Conservation (phyloP, 2,113 vertebrate genomes). For the Chauna torquata region DNA sequence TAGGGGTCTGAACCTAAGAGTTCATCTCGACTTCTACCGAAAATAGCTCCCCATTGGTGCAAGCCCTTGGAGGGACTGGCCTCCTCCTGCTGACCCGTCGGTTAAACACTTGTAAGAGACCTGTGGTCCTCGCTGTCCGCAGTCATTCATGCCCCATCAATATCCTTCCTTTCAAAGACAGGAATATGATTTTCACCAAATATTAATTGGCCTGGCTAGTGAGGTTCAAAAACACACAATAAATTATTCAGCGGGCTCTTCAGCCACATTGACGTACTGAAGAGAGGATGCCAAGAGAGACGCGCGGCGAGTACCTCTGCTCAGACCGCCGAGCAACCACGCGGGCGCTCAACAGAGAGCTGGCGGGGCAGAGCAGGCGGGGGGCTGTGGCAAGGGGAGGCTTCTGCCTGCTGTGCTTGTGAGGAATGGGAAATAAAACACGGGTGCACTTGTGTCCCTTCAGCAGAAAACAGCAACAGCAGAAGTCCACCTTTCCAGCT, state of each 20-base stretch:
- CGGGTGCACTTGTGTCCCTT: background rate
- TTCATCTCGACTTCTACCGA: background rate
- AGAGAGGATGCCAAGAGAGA: background rate
- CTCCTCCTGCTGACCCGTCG: background rate
- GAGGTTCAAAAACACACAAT: conserved; percentile 2
- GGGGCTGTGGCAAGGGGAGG: background rate
- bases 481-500: background rate
- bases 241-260: background rate
- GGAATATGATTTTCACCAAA: conserved; percentile 15
- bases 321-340: accelerated
- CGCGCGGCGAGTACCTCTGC: background rate
- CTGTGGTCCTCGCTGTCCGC: accelerated
- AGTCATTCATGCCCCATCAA: background rate
- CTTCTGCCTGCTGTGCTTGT: background rate
- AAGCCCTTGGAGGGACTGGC: background rate
- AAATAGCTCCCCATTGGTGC: background rate
- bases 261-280: background rate
- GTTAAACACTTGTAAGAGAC: background rate
- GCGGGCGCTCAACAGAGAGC: no score
- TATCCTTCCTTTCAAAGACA: background rate
- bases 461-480: background rate
- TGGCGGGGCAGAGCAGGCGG: background rate
- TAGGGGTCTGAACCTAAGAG: background rate
- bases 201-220: background rate
- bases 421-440: background rate